Conservation (phyloP, 2,888 invertebrate species). For the Epinotia bilunana region DNA sequence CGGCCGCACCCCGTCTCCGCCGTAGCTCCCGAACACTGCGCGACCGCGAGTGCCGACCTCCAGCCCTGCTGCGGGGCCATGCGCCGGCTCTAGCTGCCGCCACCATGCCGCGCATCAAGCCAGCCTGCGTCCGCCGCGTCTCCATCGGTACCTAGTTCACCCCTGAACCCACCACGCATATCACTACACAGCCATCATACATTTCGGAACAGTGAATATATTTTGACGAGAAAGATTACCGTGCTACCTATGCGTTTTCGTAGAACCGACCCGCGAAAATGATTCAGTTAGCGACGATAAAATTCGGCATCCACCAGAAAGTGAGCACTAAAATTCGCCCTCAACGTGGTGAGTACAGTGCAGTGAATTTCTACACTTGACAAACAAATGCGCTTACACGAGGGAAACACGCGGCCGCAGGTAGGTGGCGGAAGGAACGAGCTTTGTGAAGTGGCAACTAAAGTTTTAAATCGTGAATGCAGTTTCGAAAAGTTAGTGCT, state of each 20-base stretch:
- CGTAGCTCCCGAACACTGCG: slow-evolving; percentile 51
- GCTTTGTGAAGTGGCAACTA: slow-evolving; percentile 38
- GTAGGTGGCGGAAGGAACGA: slow-evolving; percentile 50
- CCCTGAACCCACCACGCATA: slow-evolving; percentile 60
- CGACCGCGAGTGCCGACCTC: slow-evolving; percentile 58
- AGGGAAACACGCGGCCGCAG: slow-evolving; percentile 49
- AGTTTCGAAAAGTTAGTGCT: slow-evolving; percentile 36
- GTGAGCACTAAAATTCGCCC: slow-evolving; percentile 79
- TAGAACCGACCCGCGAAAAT: slow-evolving; percentile 67
- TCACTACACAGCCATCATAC: slow-evolving; percentile 50
- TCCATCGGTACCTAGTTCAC: slow-evolving; percentile 80
- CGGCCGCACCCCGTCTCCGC: slow-evolving; percentile 69
- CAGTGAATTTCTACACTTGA: slow-evolving; percentile 66
- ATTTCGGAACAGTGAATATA: slow-evolving; percentile 62
- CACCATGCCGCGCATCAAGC: slow-evolving; percentile 83
- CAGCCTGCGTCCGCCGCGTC: slow-evolving; percentile 83
- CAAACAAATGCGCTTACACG: slow-evolving; percentile 46
- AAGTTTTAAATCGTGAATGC: slow-evolving; percentile 26
- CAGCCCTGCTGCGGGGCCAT: slow-evolving; percentile 69
- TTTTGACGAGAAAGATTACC: slow-evolving; percentile 53
- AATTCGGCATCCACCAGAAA: slow-evolving; percentile 86
- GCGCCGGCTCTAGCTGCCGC: slow-evolving; percentile 73
- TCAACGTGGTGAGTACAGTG: slow-evolving; percentile 82
- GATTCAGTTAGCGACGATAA: slow-evolving; percentile 87
- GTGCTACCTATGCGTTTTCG: slow-evolving; percentile 43